These are phyloP conservation scores for Stegodyphus mimosarum DNA, from an alignment of 1,140 invertebrate genomes.

Conservation along the genomic window DNA sequence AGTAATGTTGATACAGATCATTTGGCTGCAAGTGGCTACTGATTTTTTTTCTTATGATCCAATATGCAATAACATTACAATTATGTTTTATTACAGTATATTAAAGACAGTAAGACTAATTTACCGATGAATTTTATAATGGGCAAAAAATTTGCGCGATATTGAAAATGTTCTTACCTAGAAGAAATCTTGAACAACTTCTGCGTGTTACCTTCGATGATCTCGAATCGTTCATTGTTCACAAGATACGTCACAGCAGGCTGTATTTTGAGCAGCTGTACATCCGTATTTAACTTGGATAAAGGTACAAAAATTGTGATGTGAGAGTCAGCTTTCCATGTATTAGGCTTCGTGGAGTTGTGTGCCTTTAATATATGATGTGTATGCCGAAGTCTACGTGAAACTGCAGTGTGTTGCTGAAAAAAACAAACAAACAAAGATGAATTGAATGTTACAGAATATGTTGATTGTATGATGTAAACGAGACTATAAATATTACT, in stretches of 20 bases:
- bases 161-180: slow-evolving; percentile 6
- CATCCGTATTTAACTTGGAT: slow-evolving; percentile 75
- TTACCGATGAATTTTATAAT: no score
- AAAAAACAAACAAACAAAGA: slow-evolving; percentile 2
- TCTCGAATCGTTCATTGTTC: slow-evolving; percentile 76
- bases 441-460: no score
- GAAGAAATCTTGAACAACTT: slow-evolving; percentile 74
- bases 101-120: no score
- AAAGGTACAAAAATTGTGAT: slow-evolving; percentile 71
- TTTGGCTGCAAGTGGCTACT: no score
- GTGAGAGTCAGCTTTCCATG: slow-evolving; percentile 69
- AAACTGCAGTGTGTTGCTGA: slow-evolving; percentile 47
- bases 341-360: neutral
- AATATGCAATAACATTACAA: no score
- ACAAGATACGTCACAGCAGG: slow-evolving; percentile 72
- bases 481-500: no score
- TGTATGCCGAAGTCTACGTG: slow-evolving; percentile 23
- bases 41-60: no score
- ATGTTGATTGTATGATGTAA: neutral
- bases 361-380: slow-evolving; percentile 68
- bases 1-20: no score
- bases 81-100: no score
- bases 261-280: slow-evolving; percentile 75
- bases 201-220: slow-evolving; percentile 75
- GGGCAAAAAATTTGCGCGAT: no score